These are phyloP conservation scores for Chrysomela aeneicollis DNA, from an alignment of 2,888 invertebrate genomes.

Conservation along the genomic window DNA sequence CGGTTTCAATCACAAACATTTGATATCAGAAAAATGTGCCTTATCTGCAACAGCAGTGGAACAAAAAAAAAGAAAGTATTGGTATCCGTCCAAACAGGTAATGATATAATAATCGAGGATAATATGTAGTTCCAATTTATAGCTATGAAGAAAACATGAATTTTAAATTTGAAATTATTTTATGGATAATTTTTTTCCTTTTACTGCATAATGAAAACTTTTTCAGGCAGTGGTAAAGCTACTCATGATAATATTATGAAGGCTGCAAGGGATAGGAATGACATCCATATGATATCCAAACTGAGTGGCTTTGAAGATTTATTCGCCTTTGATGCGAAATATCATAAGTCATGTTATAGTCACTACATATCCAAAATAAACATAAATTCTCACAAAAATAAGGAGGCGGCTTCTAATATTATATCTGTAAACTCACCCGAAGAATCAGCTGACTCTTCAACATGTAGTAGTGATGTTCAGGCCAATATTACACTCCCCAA, in stretches of 20 bases:
- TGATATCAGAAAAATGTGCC: conserved; percentile 28
- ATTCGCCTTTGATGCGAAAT: conserved; percentile 34
- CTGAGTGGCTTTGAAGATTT: conserved; percentile 27
- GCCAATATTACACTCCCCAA: too few species aligned
- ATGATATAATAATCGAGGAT: too few species aligned
- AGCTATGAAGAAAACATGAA: too few species aligned
- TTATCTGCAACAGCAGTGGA: conserved; percentile 31
- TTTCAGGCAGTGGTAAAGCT: conserved; percentile 18
- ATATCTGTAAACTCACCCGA: conserved; percentile 5
- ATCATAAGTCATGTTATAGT: conserved; percentile 31
- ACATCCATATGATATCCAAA: conserved; percentile 31
- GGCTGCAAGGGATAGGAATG: conserved; percentile 23
- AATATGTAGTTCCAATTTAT: too few species aligned
- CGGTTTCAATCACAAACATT: too few species aligned
- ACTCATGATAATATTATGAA: conserved; percentile 27
- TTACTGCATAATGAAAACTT: too few species aligned
- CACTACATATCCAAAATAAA: conserved; percentile 28
- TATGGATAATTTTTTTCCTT: too few species aligned
- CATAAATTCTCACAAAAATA: conserved; percentile 18
- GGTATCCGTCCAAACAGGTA: conserved; percentile 10
- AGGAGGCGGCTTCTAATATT: conserved; percentile 5
- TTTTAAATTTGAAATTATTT: too few species aligned
- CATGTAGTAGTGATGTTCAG: conserved; percentile 5
- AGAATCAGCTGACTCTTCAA: conserved; percentile 9
- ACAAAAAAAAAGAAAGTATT: conserved; percentile 26